These are phyloP conservation scores for Diplodus puntazzo DNA, from an alignment of 2,797 vertebrate genomes.

Conservation along the genomic window DNA sequence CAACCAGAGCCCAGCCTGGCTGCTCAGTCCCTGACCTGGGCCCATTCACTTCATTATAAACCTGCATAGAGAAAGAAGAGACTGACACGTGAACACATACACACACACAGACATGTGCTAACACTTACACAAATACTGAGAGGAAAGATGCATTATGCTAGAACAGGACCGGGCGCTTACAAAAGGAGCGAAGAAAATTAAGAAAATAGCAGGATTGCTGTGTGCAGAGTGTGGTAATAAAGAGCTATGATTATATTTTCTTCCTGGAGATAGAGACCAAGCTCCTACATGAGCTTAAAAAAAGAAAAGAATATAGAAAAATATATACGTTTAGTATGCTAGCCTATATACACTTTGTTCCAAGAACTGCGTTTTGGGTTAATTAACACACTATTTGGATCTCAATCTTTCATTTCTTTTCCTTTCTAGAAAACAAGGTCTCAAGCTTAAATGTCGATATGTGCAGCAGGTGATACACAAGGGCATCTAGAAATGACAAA, in stretches of 20 bases:
- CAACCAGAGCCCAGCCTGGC: conserved; percentile 84
- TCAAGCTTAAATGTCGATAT: conserved; percentile 20
- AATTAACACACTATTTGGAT: conserved; percentile 3
- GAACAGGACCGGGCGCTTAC: conserved; percentile 15
- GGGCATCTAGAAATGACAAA: conserved; percentile 59
- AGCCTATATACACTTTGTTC: neutral
- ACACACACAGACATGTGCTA: conserved; percentile 21
- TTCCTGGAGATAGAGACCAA: neutral
- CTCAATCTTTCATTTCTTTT: conserved; percentile 6
- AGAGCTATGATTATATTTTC: conserved; percentile 22
- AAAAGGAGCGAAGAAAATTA: conserved; percentile 22
- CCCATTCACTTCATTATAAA: conserved; percentile 89
- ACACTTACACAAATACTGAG: conserved; percentile 39
- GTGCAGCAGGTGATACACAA: conserved; percentile 49
- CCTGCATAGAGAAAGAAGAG: conserved; percentile 82
- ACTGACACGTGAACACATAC: conserved; percentile 67
- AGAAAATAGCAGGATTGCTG: conserved; percentile 19
- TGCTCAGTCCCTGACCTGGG: conserved; percentile 85
- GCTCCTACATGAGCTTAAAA: neutral
- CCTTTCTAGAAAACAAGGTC: neutral
- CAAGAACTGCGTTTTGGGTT: neutral
- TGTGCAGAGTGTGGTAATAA: conserved; percentile 15
- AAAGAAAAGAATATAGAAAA: no score
- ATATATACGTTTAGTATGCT: neutral
- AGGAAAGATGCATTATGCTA: conserved; percentile 45